These are phyloP conservation scores for Chelonus insularis DNA, from an alignment of 1,140 invertebrate genomes.

Conservation along the genomic window DNA sequence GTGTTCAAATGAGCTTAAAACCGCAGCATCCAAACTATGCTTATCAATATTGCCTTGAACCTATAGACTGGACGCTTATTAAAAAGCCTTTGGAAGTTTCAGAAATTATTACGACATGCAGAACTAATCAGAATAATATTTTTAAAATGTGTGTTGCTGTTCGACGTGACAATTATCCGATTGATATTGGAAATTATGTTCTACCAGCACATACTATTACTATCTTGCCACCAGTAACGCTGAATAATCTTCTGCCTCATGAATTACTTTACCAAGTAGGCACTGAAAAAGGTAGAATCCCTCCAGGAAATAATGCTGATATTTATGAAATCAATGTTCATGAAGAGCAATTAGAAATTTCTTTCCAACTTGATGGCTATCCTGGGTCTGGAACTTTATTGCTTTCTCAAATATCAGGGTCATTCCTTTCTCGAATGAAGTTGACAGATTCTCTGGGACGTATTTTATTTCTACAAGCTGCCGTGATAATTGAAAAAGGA, in stretches of 20 bases:
- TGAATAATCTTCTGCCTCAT: conserved; percentile 78
- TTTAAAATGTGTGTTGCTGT: conserved; percentile 78
- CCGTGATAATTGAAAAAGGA: conserved; percentile 61
- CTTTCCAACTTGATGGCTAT: conserved; percentile 82
- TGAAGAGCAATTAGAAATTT: conserved; percentile 70
- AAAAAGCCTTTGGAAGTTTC: conserved; percentile 63
- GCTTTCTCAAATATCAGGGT: conserved; percentile 54
- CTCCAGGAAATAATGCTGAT: conserved; percentile 64
- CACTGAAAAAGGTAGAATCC: conserved; percentile 64
- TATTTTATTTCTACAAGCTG: conserved; percentile 74
- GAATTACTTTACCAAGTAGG: conserved; percentile 70
- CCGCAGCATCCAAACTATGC: conserved; percentile 57
- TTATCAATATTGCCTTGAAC: conserved; percentile 66
- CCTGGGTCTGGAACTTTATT: conserved; percentile 65
- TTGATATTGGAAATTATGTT: conserved; percentile 57
- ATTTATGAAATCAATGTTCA: conserved; percentile 59
- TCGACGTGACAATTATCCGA: conserved; percentile 78
- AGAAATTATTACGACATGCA: conserved; percentile 57
- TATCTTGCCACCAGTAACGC: conserved; percentile 78
- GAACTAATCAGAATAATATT: conserved; percentile 51
- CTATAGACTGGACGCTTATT: conserved; percentile 69
- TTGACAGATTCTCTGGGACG: conserved; percentile 73
- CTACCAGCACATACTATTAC: conserved; percentile 85
- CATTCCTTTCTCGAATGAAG: conserved; percentile 62
- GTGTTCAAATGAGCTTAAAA: conserved; percentile 65